phyloP scores from a whole-genome alignment of 2,113 vertebrate genomes.

The Rhodinocichla rosea region DNA sequence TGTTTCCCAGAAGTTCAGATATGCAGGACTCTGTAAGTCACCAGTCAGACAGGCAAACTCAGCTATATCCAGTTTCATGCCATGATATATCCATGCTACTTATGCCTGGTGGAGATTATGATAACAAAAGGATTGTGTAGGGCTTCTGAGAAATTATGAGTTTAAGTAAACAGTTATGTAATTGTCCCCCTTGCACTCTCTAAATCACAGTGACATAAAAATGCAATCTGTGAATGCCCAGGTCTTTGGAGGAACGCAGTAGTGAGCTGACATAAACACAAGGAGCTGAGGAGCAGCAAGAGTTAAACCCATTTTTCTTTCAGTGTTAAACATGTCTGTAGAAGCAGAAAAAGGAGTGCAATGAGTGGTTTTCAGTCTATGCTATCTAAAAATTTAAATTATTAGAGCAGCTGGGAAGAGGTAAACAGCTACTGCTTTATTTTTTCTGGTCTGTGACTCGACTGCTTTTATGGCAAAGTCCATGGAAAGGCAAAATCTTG shows the following conservation, averaged over 20 bases:
- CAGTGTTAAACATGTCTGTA: background rate
- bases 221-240: conserved; percentile 30
- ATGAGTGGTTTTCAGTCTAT: background rate
- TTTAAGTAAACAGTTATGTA: conserved; percentile 71
- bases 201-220: conserved; percentile 63
- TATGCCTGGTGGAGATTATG: conserved; percentile 45
- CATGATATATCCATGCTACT: conserved; percentile 54
- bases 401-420: background rate
- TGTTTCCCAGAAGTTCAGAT: conserved; percentile 78
- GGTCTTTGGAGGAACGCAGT: conserved; percentile 24
- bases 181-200: conserved; percentile 52
- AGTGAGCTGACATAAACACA: conserved; percentile 16
- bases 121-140: conserved; percentile 72
- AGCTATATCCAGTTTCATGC: conserved; percentile 70
- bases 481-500: background rate
- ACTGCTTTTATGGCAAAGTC: background rate
- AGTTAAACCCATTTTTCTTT: background rate
- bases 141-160: conserved; percentile 50
- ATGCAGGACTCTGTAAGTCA: conserved; percentile 65
- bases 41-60: conserved; percentile 67
- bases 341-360: background rate
- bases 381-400: background rate
- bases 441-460: background rate
- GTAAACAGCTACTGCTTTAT: background rate
- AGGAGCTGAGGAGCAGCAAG: background rate